Percentiles rank a stretch among this genome's conserved stretches.
Evolutionary conservation across 2,113 vertebrate species (phyloP).

Genomic region (Euleptes europaea): DNA sequence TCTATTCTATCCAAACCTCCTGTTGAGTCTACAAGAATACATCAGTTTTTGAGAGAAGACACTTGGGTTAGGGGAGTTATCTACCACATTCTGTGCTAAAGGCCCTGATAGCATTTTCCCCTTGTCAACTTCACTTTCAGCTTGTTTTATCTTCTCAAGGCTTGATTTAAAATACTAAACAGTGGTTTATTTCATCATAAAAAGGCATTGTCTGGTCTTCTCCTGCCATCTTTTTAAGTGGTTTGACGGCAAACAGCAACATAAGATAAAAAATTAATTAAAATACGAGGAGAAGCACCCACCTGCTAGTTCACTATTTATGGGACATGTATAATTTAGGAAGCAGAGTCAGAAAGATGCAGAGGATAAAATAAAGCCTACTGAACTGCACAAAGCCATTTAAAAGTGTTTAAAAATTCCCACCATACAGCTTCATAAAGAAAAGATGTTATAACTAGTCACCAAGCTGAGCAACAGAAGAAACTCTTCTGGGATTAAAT

Average conservation of each 20-base stretch:
- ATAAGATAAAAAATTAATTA: conserved; percentile 48
- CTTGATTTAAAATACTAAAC: conserved; percentile 40
- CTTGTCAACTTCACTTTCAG: not conserved
- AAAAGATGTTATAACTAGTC: not conserved
- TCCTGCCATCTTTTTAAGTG: conserved; percentile 38
- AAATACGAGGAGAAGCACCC: not conserved
- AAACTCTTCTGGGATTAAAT: not conserved
- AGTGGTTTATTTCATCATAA: conserved; percentile 31
- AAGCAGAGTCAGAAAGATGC: conserved; percentile 2
- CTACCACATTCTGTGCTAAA: no score
- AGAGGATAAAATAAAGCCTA: not conserved
- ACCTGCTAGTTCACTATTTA: not conserved
- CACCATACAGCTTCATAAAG: conserved; percentile 2
- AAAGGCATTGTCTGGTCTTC: conserved; percentile 9
- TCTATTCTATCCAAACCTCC: no score
- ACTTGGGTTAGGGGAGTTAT: no score
- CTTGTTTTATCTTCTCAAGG: not conserved
- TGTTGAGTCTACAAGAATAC: no score
- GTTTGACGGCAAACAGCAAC: conserved; percentile 39
- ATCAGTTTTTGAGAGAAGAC: no score
- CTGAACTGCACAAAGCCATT: not conserved
- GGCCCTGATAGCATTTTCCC: no score
- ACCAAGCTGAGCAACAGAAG: not conserved
- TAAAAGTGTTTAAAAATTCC: not conserved
- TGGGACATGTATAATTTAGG: conserved; percentile 29